phyloP scores from a whole-genome alignment of 2,888 invertebrate genomes.

The Sarcophaga carnaria region DNA sequence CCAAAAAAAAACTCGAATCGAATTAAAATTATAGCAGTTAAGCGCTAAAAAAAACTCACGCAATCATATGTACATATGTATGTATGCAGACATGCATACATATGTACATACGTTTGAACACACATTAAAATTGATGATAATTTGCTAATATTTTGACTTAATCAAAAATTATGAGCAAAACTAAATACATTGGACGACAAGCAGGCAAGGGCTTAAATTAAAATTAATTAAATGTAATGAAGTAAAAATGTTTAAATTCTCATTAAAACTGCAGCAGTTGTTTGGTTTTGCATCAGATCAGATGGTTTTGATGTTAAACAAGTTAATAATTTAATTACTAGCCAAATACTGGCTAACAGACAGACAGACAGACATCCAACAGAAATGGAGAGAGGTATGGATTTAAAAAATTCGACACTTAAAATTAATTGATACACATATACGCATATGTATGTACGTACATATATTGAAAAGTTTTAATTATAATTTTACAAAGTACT shows the following conservation, averaged over 20 bases:
- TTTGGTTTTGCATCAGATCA: too few species aligned
- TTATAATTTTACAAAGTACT: too few species aligned
- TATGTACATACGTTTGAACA: not conserved
- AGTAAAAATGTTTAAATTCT: conserved; percentile 42
- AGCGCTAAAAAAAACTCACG: not conserved
- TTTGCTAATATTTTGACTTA: conserved; percentile 58
- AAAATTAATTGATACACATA: too few species aligned
- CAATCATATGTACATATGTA: not conserved
- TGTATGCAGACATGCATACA: not conserved
- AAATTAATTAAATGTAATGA: conserved; percentile 57
- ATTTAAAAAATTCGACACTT: too few species aligned
- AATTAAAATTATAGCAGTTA: not conserved
- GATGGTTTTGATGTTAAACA: not conserved
- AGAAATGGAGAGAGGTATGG: too few species aligned
- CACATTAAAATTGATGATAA: conserved; percentile 56
- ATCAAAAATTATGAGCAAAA: conserved; percentile 58
- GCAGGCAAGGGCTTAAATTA: conserved; percentile 34
- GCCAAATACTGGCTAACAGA: not conserved
- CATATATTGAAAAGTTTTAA: too few species aligned
- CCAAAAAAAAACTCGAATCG: not conserved
- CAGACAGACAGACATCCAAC: not conserved
- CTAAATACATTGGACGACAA: conserved; percentile 38
- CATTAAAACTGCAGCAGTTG: not conserved
- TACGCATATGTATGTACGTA: too few species aligned
- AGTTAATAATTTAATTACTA: not conserved